Evolutionary conservation across 2,888 invertebrate species (phyloP), one percentile per base, ranked within the genome.

Genomic region (Encarsia formosa): DNA sequence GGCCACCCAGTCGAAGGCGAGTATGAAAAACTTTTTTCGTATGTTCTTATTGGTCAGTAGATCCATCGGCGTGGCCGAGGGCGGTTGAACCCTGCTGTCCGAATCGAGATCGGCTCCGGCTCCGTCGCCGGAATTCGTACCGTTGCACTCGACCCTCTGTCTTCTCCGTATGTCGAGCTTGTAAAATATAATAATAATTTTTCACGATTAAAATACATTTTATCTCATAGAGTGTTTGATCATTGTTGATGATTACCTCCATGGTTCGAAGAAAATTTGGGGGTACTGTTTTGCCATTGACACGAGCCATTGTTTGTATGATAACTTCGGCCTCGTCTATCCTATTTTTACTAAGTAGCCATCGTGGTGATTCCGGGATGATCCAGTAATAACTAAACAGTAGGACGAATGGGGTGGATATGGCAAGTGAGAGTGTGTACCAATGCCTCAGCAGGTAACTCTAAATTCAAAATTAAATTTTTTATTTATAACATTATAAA

Each of bases 361-460:
- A 86, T 56, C 86, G 74, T 2, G 85, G 84, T 40, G 85, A 85
- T 67, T 86, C 86, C 8, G 85, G 85, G 58, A 85, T 79, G 34
- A 85, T 75, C 82, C 85, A 83, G 65, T 80, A 82, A 59, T 79
- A 82, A 57, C 82, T 82, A 71, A 79, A 81, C 3, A 83, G 70
- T 11, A 80, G 59, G 24, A 82, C 62, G 61, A 82, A 83, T 0
- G 85, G 85, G 4, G 84, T 69, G 58, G 83, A 84, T 4, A 83
- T 83, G 15, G 80, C 79, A 40, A 85, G 64, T 0, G 82, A 83
- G 9, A 85, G 68, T 37, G 79, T 73, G 64, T 79, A 81, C 83
- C 84, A 85, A 62, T 84, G 78, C 42, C 83, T 75, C 20, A 83
- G 67, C 29, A 78, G 66, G 62, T 79, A 83, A 4, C 84, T 73